phyloP scores from a whole-genome alignment of 2,113 vertebrate species.

The Tylochromis polylepis region DNA sequence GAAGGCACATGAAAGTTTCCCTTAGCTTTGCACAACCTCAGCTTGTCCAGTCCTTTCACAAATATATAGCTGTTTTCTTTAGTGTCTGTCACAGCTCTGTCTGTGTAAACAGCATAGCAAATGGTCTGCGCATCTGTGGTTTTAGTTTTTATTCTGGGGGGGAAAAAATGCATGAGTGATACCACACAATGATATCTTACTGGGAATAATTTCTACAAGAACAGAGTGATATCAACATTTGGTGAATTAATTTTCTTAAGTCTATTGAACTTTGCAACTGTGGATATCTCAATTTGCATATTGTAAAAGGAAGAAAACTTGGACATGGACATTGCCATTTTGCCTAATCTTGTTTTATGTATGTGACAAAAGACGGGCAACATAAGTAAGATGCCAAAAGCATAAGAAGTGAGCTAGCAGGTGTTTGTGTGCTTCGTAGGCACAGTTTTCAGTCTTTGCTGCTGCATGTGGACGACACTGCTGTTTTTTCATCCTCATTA shows the following conservation, averaged over 20 bases:
- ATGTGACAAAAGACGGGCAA: background rate
- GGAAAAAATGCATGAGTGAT: background rate
- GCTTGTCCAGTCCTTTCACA: background rate
- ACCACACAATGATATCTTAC: background rate
- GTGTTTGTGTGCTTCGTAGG: background rate
- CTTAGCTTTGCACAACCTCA: background rate
- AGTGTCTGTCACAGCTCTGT: background rate
- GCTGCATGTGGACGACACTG: background rate
- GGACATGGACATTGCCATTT: background rate
- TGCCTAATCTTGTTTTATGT: background rate
- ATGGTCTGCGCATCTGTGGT: background rate
- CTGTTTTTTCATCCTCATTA: background rate
- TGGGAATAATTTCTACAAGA: background rate
- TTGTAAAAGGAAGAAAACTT: background rate
- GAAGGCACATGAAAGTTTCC: background rate
- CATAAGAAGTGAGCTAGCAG: background rate
- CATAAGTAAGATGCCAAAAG: background rate
- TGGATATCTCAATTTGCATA: background rate
- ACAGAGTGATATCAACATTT: background rate
- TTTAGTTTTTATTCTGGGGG: background rate
- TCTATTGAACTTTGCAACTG: background rate
- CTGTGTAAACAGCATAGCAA: background rate
- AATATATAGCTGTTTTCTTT: background rate
- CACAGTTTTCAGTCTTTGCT: background rate
- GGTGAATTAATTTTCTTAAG: background rate